Evolutionary conservation across 2,797 vertebrate genomes (phyloP).

Genomic region (Sebastes matsubarae): DNA sequence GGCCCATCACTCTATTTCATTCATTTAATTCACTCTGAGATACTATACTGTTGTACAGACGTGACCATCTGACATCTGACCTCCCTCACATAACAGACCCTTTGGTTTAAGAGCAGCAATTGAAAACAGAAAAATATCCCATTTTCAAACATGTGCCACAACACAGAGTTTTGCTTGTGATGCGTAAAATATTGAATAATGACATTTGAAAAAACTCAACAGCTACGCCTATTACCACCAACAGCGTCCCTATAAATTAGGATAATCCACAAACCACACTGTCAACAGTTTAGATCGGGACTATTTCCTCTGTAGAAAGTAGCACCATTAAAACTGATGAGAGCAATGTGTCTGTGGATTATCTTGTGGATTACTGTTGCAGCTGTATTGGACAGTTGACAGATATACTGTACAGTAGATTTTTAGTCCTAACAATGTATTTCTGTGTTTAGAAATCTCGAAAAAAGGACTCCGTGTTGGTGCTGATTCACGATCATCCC

Average conservation of each 20-base stretch:
- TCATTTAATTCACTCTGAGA: background rate
- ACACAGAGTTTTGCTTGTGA: background rate
- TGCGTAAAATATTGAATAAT: background rate
- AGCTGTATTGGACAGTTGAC: background rate
- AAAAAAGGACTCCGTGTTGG: background rate
- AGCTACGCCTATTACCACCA: background rate
- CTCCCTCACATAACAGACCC: background rate
- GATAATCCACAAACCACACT: background rate
- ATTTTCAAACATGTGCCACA: background rate
- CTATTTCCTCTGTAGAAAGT: background rate
- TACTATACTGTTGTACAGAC: background rate
- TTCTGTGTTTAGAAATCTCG: background rate
- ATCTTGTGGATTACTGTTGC: background rate
- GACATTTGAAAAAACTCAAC: background rate
- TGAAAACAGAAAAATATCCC: background rate
- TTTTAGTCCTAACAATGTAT: background rate
- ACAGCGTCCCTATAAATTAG: background rate
- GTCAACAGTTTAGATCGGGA: background rate
- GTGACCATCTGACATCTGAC: background rate
- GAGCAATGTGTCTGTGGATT: background rate
- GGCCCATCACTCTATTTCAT: background rate
- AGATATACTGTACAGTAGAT: background rate
- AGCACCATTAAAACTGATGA: background rate
- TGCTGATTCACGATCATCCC: background rate
- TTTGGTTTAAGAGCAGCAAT: background rate